Base-by-base conservation (phyloP, 2,888 invertebrate genomes). In the Hirtodrosophila duncani region DNA sequence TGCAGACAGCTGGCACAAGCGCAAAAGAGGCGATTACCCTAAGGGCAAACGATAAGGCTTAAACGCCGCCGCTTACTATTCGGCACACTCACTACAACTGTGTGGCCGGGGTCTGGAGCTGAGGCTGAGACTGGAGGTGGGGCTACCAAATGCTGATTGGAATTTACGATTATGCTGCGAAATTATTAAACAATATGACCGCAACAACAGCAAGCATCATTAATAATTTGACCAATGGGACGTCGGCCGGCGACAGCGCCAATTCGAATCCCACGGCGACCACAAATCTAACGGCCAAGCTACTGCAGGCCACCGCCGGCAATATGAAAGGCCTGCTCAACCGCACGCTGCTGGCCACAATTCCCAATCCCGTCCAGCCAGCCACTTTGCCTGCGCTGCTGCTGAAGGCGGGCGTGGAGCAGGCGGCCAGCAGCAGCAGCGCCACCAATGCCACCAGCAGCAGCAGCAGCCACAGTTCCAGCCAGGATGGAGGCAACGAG, bases 111-210 rank as follows among this genome's bases (percentile, higher is more conserved):
- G 24, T 17, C 23, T 44, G 29, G 27, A 27, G 27, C 13, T 24
- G 11, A 23, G 33, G 49, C 48, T 16, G 27, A 30, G 42, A 33
- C 48, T 8, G 24, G 16, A 42, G 21, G 4, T 13, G 3, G 6
- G n/a, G 42, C 39, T 13, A 9, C 21, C 66, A 59, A 67, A 80
- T 82, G 71, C 62, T 71, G 41, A 64, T 69, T 67, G 81, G 69
- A 67, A 72, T 82, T 59, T 69, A 78, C 61, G 79, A 83, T 65
- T 83, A 81, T 79, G 83, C 79, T 61, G 70, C 66, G 55, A 79
- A 79, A 77, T 63, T 74, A 67, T 77, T 83, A 63, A 78, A 67
- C 63, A 82, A 67, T 65, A 81, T 77, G 61, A 78, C 67, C 63
- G 66, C 58, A 55, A 67, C 39, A 57, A 67, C 55, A 56, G 61